Percentiles rank a stretch among this genome's conserved stretches.
These are phyloP conservation scores for Merluccius polli DNA, from an alignment of 2,797 vertebrate genomes.

Conservation along the genomic window DNA sequence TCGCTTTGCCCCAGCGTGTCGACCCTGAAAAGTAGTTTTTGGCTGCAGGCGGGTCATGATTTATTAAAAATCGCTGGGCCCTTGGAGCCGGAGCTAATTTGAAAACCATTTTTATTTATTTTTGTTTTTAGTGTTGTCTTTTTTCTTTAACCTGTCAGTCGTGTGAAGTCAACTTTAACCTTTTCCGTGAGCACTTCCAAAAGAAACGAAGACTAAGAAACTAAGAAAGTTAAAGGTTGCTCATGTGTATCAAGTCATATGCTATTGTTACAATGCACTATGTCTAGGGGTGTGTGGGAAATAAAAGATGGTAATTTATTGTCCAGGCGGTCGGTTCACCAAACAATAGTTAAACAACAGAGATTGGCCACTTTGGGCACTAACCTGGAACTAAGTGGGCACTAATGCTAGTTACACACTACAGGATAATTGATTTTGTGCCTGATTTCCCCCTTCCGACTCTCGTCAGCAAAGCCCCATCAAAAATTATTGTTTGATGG, in stretches of 20 bases:
- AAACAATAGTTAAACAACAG: too few relatives aligned
- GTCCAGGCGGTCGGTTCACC: too few relatives aligned
- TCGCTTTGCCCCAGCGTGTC: constrained; percentile 62
- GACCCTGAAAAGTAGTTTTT: constrained; percentile 67
- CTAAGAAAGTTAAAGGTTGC: constrained; percentile 14
- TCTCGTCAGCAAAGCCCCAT: too few relatives aligned
- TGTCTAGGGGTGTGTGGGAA: too few relatives aligned
- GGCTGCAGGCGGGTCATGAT: constrained; percentile 73
- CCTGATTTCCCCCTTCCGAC: too few relatives aligned
- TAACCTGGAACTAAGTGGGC: too few relatives aligned
- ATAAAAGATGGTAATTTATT: too few relatives aligned
- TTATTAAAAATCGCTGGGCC: constrained; percentile 76
- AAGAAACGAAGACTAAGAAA: constrained; percentile 11
- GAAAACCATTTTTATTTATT: constrained; percentile 69
- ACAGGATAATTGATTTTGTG: too few relatives aligned
- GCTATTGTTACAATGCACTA: too few relatives aligned
- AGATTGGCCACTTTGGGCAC: too few relatives aligned
- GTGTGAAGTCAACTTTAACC: constrained; percentile 37
- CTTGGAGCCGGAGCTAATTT: constrained; percentile 68
- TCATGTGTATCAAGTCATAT: neutral
- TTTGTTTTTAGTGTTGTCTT: constrained; percentile 41
- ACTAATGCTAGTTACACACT: too few relatives aligned
- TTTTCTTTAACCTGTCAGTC: constrained; percentile 33
- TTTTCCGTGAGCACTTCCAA: constrained; percentile 11
- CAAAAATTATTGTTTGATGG: too few relatives aligned